Base-by-base conservation (phyloP, 2,113 vertebrate genomes). In the Heterochromis multidens region DNA sequence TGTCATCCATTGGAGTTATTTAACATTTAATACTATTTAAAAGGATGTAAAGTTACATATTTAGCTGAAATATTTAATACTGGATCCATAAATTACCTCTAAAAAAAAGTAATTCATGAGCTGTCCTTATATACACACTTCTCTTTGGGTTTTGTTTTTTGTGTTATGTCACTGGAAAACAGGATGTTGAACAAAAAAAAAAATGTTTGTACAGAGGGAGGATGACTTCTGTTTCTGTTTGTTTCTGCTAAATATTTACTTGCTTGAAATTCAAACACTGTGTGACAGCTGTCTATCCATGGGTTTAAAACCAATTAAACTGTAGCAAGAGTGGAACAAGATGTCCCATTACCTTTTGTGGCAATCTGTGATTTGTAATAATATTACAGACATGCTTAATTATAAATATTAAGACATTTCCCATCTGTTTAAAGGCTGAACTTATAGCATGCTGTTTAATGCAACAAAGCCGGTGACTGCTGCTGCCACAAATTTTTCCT, bases 401-500 rank as follows among this genome's bases (percentile, higher is more conserved):
- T 52, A n/a, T 54, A 74, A 8, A 74, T 74, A 21, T 72, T 29
- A 31, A 31, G 25, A 19, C 6, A 72, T 74, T 52, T 31, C 5
- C 4, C 10, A 67, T 9, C 25, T 65, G 23, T 46, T 61, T 1
- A 7, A 43, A 58, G 6, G 13, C 33, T 76, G 13, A 79, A 37
- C 77, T 63, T 67, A 3, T 29, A 59, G 10, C 63, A 70, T 62
- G 56, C 27, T 27, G 27, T 84, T 86, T 56, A 19, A 40, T 63
- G 23, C 61, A 29, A 54, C 29, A 72, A 60, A 84, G 27, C 23
- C 4, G 33, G 7, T 52, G 79, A 59, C 29, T 4, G 7, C 31
- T 13, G 19, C 25, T 65, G 23, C 70, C 40, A 93, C 91, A 94
- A 90, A 88, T 83, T 59, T 81, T 79, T 85, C 82, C 84, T 93